Evolutionary conservation across 2,888 invertebrate genomes (phyloP).

Genomic region (Oligia fasciuncula): DNA sequence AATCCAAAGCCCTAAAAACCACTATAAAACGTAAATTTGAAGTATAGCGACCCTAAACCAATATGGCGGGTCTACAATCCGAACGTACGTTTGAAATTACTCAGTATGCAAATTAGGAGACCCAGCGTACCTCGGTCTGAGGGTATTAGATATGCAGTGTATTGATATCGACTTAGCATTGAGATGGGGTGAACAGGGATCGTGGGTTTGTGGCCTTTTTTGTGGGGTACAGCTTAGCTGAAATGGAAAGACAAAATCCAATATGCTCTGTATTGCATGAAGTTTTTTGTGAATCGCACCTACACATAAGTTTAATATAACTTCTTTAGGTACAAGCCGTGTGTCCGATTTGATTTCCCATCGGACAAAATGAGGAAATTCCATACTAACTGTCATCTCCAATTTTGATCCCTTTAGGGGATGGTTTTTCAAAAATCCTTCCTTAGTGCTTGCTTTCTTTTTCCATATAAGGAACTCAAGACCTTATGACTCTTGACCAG

Average conservation of each 20-base stretch:
- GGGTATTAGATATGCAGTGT: conserved; percentile 60
- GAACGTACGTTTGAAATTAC: conserved; percentile 68
- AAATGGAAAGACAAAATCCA: conserved; percentile 3
- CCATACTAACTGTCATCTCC: background rate
- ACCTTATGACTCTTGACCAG: background rate
- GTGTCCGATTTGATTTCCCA: background rate
- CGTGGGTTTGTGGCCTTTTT: conserved; percentile 36
- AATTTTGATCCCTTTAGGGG: background rate
- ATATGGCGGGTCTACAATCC: conserved; percentile 61
- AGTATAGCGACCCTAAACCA: conserved; percentile 51
- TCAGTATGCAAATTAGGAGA: conserved; percentile 71
- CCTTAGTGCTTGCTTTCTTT: no score
- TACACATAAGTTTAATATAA: background rate
- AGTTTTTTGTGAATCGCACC: background rate
- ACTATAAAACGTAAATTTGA: conserved; percentile 60
- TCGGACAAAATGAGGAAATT: background rate
- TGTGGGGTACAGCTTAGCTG: conserved; percentile 12
- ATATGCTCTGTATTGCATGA: background rate
- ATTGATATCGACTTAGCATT: conserved; percentile 54
- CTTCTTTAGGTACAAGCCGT: background rate
- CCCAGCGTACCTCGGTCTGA: conserved; percentile 27
- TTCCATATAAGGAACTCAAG: background rate
- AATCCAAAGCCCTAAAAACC: conserved; percentile 30
- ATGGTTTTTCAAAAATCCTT: background rate
- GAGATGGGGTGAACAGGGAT: conserved; percentile 45